Conservation (phyloP, 2,888 invertebrate genomes). For the Dasypogon diadema region DNA sequence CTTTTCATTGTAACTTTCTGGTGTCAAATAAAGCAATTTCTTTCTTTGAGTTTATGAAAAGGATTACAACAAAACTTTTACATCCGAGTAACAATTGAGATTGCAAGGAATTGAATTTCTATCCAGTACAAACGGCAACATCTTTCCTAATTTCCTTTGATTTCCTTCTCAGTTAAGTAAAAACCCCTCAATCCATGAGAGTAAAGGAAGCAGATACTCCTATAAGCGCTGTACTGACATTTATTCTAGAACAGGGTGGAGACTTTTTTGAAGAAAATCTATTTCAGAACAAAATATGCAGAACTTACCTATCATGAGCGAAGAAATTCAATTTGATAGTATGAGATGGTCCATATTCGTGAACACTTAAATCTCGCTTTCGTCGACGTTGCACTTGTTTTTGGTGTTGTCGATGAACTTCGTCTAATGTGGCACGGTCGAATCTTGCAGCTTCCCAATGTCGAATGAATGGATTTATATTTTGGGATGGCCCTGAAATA, state of each 20-base stretch:
- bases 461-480: slow-evolving; percentile 80
- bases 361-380: slow-evolving; percentile 62
- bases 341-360: slow-evolving; percentile 65
- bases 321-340: slow-evolving; percentile 67
- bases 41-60: no score
- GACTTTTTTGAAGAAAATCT: neutral
- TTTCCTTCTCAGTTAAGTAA: no score
- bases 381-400: slow-evolving; percentile 65
- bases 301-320: slow-evolving; percentile 69
- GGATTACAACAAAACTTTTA: no score
- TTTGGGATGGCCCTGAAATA: slow-evolving; percentile 72
- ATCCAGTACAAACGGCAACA: no score
- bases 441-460: slow-evolving; percentile 85
- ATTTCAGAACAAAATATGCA: slow-evolving; percentile 18
- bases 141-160: no score
- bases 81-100: no score
- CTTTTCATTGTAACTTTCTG: no score
- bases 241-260: neutral
- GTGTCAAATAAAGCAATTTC: no score
- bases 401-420: slow-evolving; percentile 67
- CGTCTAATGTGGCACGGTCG: slow-evolving; percentile 70
- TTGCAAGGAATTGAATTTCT: no score
- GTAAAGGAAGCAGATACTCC: no score
- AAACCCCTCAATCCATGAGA: no score
- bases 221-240: neutral